Percentiles rank a stretch among this genome's conserved stretches.
These are phyloP conservation scores for Margarornis squamiger DNA, from an alignment of 2,797 vertebrate species.

Conservation along the genomic window DNA sequence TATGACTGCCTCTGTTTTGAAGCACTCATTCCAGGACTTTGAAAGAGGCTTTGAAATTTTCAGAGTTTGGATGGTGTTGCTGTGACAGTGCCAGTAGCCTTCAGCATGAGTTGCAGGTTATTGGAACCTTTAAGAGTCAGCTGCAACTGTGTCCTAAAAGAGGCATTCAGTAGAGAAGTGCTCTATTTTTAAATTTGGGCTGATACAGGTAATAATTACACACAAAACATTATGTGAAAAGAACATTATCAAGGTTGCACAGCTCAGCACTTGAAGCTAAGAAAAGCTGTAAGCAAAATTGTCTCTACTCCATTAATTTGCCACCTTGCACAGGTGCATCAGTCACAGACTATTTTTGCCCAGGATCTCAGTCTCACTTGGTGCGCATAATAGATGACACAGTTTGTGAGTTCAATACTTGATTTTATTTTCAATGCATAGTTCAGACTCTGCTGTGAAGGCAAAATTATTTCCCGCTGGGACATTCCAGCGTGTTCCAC, in stretches of 20 bases:
- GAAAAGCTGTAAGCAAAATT: conserved; percentile 35
- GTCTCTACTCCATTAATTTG: conserved; percentile 57
- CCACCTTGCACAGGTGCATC: conserved; percentile 50
- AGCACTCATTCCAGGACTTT: not conserved
- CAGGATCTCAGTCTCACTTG: not conserved
- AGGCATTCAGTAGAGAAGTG: not conserved
- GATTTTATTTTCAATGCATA: conserved; percentile 15
- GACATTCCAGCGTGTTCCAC: not conserved
- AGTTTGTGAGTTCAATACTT: conserved; percentile 19
- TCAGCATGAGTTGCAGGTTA: not conserved
- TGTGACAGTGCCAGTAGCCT: not conserved
- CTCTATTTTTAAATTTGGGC: conserved; percentile 55
- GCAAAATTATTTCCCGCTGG: not conserved
- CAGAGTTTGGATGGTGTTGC: not conserved
- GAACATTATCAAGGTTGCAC: conserved; percentile 62
- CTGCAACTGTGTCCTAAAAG: not conserved
- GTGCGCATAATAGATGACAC: conserved; percentile 10
- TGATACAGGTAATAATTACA: conserved; percentile 59
- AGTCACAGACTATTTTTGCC: conserved; percentile 43
- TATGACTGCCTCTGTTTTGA: not conserved
- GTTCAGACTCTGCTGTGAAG: not conserved
- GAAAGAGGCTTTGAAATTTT: conserved; percentile 5
- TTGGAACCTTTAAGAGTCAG: conserved; percentile 21
- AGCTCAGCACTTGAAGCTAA: conserved; percentile 55
- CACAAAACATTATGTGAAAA: conserved; percentile 43